A percentile compares a stretch with the other conserved stretches of the same genome.
Evolutionary conservation across 2,113 vertebrate species (phyloP).

Genomic region (Gymnobelideus leadbeateri): DNA sequence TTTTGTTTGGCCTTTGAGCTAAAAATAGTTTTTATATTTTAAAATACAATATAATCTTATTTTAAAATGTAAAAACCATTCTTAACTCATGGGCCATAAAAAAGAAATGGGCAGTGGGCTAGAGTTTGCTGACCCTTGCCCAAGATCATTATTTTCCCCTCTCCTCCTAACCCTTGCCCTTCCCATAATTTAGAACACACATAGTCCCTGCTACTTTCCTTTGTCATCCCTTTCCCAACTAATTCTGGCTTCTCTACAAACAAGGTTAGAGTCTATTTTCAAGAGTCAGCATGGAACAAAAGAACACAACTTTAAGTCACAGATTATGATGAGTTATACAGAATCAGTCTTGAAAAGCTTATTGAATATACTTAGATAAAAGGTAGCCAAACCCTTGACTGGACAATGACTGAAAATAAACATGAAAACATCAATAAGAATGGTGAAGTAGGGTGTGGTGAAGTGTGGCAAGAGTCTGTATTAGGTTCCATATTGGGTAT

Average conservation of each 20-base stretch:
- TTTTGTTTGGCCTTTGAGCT: not conserved
- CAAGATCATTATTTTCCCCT: not conserved
- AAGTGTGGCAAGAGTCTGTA: not conserved
- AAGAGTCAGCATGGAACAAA: conserved; percentile 5
- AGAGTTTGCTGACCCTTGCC: not conserved
- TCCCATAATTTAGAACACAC: not conserved
- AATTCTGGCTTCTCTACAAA: not conserved
- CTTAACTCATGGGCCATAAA: not conserved
- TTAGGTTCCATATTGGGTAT: not conserved
- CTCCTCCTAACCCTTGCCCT: not conserved
- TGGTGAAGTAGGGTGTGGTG: not conserved
- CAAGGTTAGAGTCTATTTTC: not conserved
- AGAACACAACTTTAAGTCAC: not conserved
- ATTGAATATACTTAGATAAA: not conserved
- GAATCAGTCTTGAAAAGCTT: conserved; percentile 16
- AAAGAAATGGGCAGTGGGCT: not conserved
- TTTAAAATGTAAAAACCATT: not conserved
- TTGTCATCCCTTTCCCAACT: not conserved
- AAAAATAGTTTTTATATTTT: not conserved
- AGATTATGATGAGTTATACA: conserved; percentile 4
- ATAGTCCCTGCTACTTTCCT: not conserved
- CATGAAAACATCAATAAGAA: not conserved
- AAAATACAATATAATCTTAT: not conserved
- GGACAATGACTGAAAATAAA: not conserved
- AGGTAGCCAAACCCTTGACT: not conserved